phyloP scores from a whole-genome alignment of 2,113 vertebrate species.

The Mesembrinibis cayennensis region DNA sequence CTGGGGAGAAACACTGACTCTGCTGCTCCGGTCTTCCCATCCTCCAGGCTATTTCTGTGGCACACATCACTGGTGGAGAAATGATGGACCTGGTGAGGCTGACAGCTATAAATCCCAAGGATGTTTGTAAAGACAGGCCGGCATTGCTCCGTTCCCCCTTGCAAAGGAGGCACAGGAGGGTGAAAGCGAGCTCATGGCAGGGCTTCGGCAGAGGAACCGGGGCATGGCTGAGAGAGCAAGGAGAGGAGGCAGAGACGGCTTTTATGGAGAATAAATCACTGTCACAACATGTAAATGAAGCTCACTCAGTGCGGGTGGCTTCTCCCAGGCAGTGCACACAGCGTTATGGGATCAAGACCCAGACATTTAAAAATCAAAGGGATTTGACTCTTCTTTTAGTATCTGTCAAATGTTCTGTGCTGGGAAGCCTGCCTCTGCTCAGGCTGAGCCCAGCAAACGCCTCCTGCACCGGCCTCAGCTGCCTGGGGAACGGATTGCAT shows the following conservation, averaged over 20 bases:
- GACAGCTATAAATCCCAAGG: not conserved
- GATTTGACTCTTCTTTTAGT: not conserved
- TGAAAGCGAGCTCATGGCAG: not conserved
- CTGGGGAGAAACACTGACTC: not conserved
- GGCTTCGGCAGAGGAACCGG: not conserved
- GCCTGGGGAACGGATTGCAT: accelerated
- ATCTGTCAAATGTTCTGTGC: not conserved
- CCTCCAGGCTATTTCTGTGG: not conserved
- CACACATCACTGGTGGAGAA: not conserved
- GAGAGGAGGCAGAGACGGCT: not conserved
- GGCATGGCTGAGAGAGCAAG: not conserved
- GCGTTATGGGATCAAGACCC: not conserved
- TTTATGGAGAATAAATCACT: not conserved
- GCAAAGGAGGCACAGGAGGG: not conserved
- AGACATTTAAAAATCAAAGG: not conserved
- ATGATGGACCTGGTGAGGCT: not conserved
- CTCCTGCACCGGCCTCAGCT: not conserved
- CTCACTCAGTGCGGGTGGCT: not conserved
- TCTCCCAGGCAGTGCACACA: not conserved
- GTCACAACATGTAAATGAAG: not conserved
- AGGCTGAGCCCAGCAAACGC: not conserved
- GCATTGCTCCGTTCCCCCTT: not conserved
- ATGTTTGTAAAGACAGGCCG: not conserved
- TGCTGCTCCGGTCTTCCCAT: not conserved
- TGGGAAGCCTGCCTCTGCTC: not conserved